Conservation (phyloP, 2,113 vertebrate genomes). For the Eurypyga helias region DNA sequence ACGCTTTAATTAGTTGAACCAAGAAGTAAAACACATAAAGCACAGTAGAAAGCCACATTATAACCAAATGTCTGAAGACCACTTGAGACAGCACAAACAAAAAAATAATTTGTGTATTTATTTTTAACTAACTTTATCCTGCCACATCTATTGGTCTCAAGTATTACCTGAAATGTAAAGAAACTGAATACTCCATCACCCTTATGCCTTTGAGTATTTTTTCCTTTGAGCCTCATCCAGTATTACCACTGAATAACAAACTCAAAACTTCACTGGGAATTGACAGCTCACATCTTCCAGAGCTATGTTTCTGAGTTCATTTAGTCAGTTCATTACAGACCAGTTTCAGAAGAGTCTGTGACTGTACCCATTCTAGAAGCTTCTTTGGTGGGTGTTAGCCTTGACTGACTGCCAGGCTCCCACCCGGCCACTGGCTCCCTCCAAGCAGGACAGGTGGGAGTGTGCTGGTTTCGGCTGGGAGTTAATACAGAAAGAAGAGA, state of each 20-base stretch:
- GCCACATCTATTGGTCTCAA: not conserved
- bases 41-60: not conserved
- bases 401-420: not conserved
- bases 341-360: fast-evolving
- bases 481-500: not conserved
- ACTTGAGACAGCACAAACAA: not conserved
- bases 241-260: not conserved
- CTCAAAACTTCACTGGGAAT: not conserved
- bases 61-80: not conserved
- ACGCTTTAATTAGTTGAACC: not conserved
- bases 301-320: fast-evolving
- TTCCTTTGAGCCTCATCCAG: not conserved
- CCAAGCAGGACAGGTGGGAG: fast-evolving
- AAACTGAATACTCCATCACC: not conserved
- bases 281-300: not conserved
- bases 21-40: not conserved
- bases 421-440: not conserved
- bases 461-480: too few relatives aligned
- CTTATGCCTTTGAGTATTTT: not conserved
- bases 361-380: not conserved
- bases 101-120: not conserved
- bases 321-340: not conserved
- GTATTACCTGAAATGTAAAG: not conserved
- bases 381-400: not conserved
- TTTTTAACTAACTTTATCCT: not conserved